Evolutionary conservation across 2,113 vertebrate genomes (phyloP), one percentile per base, ranked within the genome.

Genomic region (Pogonocichla stellata): DNA sequence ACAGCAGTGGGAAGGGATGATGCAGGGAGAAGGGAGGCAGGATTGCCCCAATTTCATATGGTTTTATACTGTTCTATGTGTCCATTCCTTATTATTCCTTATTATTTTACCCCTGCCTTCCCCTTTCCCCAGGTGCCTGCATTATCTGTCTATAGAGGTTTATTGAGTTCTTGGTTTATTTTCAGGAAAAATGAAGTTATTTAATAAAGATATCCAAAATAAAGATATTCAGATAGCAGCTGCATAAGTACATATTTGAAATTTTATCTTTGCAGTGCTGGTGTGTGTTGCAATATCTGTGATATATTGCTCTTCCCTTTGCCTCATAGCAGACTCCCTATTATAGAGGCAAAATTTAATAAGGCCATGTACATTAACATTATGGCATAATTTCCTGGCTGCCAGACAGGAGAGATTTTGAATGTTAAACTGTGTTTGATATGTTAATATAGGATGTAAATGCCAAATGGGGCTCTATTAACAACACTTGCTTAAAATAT

Each of bases 271-370:
- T 53, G 45, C 53, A 69, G 69, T 34, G 47, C 75, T 75, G 65
- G 48, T 80, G 65, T 86, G 67, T 56, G 60, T 54, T 53, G 86
- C 45, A 92, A 53, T 93, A 78, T 90, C 65, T 80, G 51, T 90
- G 85, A 95, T 90, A 71, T 64, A 96, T 88, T 64, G 36, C 64
- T 64, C 43, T 71, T 92, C 86, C 53, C 70, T 86, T 80, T 93
- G 88, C 65, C 56, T 95, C 90, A 50, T 58, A 95, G 92, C 82
- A 94, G 60, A 74, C 84, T 95, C 80, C 69, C 90, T 92, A 71
- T 92, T 95, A 80, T 17, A 88, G 51, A 93, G 69, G 77, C 86
- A 95, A 88, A 94, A 96, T 93, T 96, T 96, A 96, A 95, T 96
- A 95, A 95, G 74, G 89, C 56, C 75, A 83, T 86, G 88, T 92